Conservation (phyloP, 2,888 invertebrate genomes). For the Euzophera pinguis region DNA sequence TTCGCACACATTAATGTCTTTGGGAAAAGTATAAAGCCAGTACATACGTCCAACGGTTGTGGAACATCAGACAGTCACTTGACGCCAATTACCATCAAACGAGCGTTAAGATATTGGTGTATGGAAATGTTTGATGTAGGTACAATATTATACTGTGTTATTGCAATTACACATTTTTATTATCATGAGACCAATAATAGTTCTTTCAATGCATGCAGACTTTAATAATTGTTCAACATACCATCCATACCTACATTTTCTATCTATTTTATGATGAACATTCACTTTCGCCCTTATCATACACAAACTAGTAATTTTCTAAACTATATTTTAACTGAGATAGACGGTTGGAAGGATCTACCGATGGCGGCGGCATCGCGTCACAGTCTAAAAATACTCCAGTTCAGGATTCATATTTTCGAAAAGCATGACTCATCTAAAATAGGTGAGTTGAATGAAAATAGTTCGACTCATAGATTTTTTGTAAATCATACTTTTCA, state of each 20-base stretch:
- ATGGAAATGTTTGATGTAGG: conserved; percentile 31
- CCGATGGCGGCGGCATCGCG: conserved; percentile 21
- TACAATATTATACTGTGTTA: conserved; percentile 12
- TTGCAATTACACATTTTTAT: conserved; percentile 38
- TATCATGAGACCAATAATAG: conserved; percentile 42
- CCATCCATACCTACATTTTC: background rate
- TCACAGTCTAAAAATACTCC: background rate
- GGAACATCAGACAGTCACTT: conserved; percentile 40
- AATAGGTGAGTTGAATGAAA: too few relatives aligned
- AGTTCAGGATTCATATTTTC: too few relatives aligned
- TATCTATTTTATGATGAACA: background rate
- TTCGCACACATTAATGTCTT: conserved; percentile 60
- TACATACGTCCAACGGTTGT: conserved; percentile 48
- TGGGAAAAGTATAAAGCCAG: conserved; percentile 59
- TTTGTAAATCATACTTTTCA: too few relatives aligned
- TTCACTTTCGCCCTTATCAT: conserved; percentile 18
- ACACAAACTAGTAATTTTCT: conserved; percentile 28
- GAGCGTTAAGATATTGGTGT: conserved; percentile 2
- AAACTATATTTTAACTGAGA: conserved; percentile 35
- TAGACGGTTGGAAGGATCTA: conserved; percentile 35
- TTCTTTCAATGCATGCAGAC: background rate
- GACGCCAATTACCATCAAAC: conserved; percentile 52
- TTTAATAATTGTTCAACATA: background rate
- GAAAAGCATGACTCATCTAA: too few relatives aligned
- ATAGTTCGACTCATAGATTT: too few relatives aligned